phyloP scores from a whole-genome alignment of 2,797 vertebrate genomes.

The Tauraco hartlaubi region DNA sequence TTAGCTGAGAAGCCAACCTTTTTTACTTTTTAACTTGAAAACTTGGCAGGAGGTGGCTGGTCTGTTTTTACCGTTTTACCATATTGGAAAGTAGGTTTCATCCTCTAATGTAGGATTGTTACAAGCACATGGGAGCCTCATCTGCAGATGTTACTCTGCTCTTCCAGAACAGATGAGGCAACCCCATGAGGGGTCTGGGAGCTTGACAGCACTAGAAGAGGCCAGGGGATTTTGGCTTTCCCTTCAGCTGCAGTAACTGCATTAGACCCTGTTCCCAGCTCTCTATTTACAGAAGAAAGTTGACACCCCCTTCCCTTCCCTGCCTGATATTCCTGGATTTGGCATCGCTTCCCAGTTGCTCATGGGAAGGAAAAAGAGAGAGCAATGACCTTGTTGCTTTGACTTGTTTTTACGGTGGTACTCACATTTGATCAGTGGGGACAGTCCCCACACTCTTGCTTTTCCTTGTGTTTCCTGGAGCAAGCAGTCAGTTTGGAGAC shows the following conservation, averaged over 20 bases:
- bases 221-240: not conserved
- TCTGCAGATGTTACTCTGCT: not conserved
- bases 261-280: not conserved
- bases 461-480: not conserved
- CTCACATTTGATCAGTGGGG: not conserved
- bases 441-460: not conserved
- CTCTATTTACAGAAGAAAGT: not conserved
- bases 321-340: constrained; percentile 13
- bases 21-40: not conserved
- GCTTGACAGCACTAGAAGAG: not conserved
- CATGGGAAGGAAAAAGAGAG: not conserved
- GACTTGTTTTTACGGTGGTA: not conserved
- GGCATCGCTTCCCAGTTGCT: not conserved
- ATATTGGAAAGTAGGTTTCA: not conserved
- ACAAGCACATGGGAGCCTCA: not conserved
- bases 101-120: not conserved
- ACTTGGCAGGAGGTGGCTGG: not conserved
- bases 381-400: not conserved
- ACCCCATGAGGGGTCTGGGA: not conserved
- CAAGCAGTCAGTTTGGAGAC: not conserved
- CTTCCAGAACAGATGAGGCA: not conserved
- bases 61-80: constrained; percentile 17
- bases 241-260: not conserved
- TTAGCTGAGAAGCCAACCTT: not conserved
- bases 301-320: not conserved